Percentiles rank a stretch among this genome's conserved stretches.
Conservation (phyloP, 2,888 invertebrate genomes). For the Xylocampa areola region DNA sequence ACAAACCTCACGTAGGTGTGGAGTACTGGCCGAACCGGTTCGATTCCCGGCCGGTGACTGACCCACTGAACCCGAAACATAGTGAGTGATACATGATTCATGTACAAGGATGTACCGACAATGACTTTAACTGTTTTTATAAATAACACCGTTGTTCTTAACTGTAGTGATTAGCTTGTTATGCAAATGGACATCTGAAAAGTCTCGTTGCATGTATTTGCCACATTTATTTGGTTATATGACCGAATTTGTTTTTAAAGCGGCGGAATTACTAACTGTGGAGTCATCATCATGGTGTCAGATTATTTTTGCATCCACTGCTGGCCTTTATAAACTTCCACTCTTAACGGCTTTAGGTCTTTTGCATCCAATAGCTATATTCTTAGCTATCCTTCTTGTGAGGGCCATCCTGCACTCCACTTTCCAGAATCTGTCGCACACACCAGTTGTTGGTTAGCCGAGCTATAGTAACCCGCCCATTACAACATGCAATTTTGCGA, state of each 20-base stretch:
- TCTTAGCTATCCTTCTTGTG: no score
- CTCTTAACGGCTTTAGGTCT: no score
- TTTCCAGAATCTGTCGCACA: no score
- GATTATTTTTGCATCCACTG: no score
- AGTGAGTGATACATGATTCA: constrained; percentile 53
- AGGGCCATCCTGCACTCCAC: no score
- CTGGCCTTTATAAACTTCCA: no score
- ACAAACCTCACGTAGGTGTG: constrained; percentile 55
- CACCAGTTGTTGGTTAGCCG: no score
- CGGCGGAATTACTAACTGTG: neutral
- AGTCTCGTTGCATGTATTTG: constrained; percentile 1
- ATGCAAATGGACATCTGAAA: constrained; percentile 18
- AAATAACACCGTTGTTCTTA: constrained; percentile 30
- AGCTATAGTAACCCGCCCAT: no score
- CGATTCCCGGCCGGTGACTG: constrained; percentile 62
- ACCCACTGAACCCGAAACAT: constrained; percentile 68
- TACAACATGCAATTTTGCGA: no score
- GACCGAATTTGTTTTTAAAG: neutral
- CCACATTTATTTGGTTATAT: neutral
- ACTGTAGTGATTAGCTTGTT: constrained; percentile 14
- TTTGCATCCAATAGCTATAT: no score
- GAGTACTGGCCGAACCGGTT: constrained; percentile 63
- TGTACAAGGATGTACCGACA: constrained; percentile 55
- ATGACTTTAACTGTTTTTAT: constrained; percentile 45
- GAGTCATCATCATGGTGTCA: no score